Percentiles rank a stretch among this genome's conserved stretches.
These are phyloP conservation scores for Raphicerus campestris DNA, from an alignment of 2,113 vertebrate species.

Conservation along the genomic window DNA sequence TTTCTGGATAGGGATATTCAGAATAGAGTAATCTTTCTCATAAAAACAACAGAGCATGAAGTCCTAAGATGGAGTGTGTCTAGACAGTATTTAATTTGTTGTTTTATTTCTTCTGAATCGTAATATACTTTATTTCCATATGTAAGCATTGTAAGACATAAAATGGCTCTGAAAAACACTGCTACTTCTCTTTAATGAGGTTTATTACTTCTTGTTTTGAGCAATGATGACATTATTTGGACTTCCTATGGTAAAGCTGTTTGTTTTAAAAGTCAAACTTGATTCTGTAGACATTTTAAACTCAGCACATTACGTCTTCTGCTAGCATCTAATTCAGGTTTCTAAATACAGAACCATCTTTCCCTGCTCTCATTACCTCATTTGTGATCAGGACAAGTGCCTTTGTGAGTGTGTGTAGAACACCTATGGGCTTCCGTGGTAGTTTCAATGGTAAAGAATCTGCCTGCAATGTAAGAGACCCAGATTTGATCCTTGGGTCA, in stretches of 20 bases:
- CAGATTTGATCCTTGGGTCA: background rate
- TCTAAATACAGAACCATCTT: slow-evolving; percentile 77
- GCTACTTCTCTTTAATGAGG: background rate
- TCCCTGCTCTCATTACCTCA: slow-evolving; percentile 79
- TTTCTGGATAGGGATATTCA: slow-evolving; percentile 50
- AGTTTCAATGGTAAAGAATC: background rate
- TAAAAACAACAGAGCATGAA: slow-evolving; percentile 54
- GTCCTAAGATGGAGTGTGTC: slow-evolving; percentile 40
- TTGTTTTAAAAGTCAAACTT: background rate
- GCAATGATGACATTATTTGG: background rate
- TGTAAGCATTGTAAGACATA: background rate
- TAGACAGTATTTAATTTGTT: slow-evolving; percentile 49
- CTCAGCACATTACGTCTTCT: slow-evolving; percentile 66
- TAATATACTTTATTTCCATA: slow-evolving; percentile 36
- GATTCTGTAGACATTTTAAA: slow-evolving; percentile 26
- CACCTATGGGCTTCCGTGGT: background rate
- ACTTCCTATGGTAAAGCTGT: slow-evolving; percentile 21
- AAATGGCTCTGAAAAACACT: slow-evolving; percentile 29
- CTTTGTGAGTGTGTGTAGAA: slow-evolving; percentile 52
- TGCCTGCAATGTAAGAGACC: background rate
- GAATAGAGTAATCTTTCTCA: slow-evolving; percentile 47
- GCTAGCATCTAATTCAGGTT: slow-evolving; percentile 81
- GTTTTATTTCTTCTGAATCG: slow-evolving; percentile 56
- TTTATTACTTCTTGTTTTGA: background rate
- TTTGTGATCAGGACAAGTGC: slow-evolving; percentile 77